Percentiles rank a stretch among this genome's conserved stretches.
Conservation (phyloP, 2,113 vertebrate genomes). For the Menura novaehollandiae region DNA sequence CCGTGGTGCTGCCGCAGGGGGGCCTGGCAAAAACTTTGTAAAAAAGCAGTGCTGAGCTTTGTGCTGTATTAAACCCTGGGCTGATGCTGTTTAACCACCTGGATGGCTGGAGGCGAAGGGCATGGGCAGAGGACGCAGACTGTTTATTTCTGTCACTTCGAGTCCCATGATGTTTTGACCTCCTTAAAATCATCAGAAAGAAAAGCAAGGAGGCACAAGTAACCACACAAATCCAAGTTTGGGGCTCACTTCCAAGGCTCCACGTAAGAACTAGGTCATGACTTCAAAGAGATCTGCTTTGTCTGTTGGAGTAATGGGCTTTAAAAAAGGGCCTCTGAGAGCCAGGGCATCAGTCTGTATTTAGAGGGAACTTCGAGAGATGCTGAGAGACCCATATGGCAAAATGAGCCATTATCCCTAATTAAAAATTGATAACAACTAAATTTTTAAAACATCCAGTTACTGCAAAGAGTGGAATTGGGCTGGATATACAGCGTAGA, state of each 20-base stretch:
- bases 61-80: not conserved
- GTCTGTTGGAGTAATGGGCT: not conserved
- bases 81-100: accelerated
- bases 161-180: not conserved
- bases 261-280: not conserved
- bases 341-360: not conserved
- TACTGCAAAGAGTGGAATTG: not conserved
- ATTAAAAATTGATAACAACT: not conserved
- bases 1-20: not conserved
- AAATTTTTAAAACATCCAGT: not conserved
- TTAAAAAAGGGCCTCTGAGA: not conserved
- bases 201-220: not conserved
- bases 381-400: not conserved
- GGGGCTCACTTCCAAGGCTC: not conserved
- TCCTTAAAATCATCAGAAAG: not conserved
- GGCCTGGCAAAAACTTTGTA: accelerated
- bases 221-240: not conserved
- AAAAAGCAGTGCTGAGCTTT: not conserved
- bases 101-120: not conserved
- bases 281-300: not conserved
- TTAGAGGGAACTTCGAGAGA: not conserved
- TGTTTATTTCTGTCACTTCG: not conserved
- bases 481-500: too few relatives aligned
- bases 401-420: not conserved
- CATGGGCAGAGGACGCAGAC: not conserved